phyloP scores from a whole-genome alignment of 2,888 invertebrate genomes.

The Deilephila elpenor region DNA sequence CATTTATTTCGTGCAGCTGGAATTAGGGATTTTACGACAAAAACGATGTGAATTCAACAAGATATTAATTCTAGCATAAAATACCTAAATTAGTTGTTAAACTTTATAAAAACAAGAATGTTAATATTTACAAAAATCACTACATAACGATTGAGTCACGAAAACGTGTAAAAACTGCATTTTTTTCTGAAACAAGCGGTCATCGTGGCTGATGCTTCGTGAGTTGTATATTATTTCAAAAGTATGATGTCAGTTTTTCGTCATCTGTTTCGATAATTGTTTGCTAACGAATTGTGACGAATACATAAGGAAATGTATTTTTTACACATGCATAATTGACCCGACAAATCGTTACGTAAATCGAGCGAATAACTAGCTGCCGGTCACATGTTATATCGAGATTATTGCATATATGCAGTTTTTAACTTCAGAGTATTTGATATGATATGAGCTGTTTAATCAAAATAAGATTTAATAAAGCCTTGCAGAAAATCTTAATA shows the following conservation, averaged over 20 bases:
- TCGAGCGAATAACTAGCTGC: not conserved
- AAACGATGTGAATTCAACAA: not conserved
- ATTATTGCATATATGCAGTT: too few species aligned
- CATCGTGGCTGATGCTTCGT: constrained; percentile 51
- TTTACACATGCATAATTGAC: constrained; percentile 20
- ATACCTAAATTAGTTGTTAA: not conserved
- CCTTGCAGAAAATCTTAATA: too few species aligned
- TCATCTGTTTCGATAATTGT: constrained; percentile 43
- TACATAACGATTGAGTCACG: constrained; percentile 13
- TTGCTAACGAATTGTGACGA: constrained; percentile 39
- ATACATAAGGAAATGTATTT: constrained; percentile 33
- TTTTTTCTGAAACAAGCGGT: constrained; percentile 40
- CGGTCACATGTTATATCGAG: too few species aligned
- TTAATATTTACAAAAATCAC: not conserved
- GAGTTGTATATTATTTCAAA: constrained; percentile 39
- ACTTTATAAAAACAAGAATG: not conserved
- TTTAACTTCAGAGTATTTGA: too few species aligned
- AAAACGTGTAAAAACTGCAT: not conserved
- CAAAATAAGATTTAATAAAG: too few species aligned
- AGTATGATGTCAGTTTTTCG: constrained; percentile 56
- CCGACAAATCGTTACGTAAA: constrained; percentile 31
- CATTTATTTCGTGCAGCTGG: too few species aligned
- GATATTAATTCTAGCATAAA: not conserved
- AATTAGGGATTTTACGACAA: too few species aligned
- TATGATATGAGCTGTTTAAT: too few species aligned